These are phyloP conservation scores for Carapus acus DNA, from an alignment of 2,797 vertebrate species.

Conservation along the genomic window DNA sequence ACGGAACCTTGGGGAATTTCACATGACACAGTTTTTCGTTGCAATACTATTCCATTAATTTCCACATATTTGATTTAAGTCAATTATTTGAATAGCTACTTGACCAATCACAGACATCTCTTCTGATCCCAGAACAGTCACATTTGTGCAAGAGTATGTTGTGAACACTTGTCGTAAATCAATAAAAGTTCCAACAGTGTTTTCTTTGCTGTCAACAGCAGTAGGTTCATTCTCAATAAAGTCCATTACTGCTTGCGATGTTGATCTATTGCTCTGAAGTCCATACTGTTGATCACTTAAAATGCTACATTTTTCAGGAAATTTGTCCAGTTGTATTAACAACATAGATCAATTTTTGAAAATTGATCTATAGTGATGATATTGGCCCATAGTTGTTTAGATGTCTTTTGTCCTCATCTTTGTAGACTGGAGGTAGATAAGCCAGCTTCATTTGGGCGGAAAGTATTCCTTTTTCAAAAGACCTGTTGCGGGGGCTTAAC, in stretches of 20 bases:
- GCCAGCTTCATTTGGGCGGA: neutral
- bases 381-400: neutral
- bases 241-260: neutral
- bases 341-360: neutral
- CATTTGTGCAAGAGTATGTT: too few relatives aligned
- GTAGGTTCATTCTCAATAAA: neutral
- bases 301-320: neutral
- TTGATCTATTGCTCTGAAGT: neutral
- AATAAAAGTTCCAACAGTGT: neutral
- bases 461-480: neutral
- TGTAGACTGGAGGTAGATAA: neutral
- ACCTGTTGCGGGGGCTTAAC: too few relatives aligned
- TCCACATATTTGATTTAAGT: too few relatives aligned
- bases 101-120: too few relatives aligned
- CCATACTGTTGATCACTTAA: neutral
- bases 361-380: neutral
- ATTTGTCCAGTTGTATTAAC: neutral
- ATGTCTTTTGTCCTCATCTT: neutral
- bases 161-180: neutral
- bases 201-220: neutral
- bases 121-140: too few relatives aligned
- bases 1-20: too few relatives aligned
- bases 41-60: too few relatives aligned
- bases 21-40: too few relatives aligned
- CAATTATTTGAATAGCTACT: too few relatives aligned